Evolutionary conservation across 2,113 vertebrate species (phyloP).

Genomic region (Pogona vitticeps): DNA sequence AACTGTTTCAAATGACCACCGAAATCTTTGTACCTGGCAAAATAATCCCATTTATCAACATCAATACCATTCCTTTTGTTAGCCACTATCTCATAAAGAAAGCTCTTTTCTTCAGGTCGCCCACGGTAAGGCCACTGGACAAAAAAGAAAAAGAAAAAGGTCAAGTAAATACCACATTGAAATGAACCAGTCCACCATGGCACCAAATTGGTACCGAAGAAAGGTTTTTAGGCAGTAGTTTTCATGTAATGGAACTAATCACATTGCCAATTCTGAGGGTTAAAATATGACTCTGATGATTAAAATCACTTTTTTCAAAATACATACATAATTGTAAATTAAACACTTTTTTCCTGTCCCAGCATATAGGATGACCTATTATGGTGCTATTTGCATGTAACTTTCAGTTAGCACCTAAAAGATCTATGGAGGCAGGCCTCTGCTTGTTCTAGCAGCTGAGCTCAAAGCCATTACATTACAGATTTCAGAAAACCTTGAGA

Average conservation of each 20-base stretch:
- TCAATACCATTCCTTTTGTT: conserved; percentile 95
- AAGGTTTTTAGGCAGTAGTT: background rate
- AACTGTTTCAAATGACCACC: fast-evolving
- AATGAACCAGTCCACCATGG: conserved; percentile 2
- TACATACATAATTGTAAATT: background rate
- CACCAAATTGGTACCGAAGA: background rate
- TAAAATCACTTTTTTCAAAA: background rate
- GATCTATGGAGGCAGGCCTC: background rate
- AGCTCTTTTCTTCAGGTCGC: conserved; percentile 85
- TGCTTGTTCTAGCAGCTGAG: background rate
- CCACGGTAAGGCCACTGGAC: conserved; percentile 87
- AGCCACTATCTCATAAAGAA: conserved; percentile 95
- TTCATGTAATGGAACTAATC: background rate
- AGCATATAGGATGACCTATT: background rate
- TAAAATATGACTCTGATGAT: background rate
- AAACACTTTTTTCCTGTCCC: background rate
- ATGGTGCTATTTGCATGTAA: background rate
- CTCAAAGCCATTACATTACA: background rate
- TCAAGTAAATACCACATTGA: background rate
- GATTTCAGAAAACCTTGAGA: background rate
- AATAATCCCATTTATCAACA: conserved; percentile 99
- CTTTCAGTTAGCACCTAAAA: background rate
- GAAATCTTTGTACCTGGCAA: conserved; percentile 85
- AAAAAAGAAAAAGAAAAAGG: conserved; percentile 24
- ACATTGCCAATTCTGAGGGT: background rate